Evolutionary conservation across 2,113 vertebrate species (phyloP).

Genomic region (Sminthopsis crassicaudata): DNA sequence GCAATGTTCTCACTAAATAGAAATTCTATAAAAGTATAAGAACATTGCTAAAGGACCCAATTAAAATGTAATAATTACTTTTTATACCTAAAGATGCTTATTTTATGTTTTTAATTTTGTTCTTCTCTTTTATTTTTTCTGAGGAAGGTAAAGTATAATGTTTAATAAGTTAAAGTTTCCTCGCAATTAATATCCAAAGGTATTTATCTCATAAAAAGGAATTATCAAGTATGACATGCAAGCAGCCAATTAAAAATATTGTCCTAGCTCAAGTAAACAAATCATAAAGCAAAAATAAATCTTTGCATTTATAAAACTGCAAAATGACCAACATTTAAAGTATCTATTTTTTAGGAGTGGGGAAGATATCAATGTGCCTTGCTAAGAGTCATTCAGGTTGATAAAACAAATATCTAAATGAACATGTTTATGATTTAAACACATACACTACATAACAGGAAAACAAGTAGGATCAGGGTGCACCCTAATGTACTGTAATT

Average conservation of each 20-base stretch:
- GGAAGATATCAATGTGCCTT: conserved; percentile 81
- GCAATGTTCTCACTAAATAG: neutral
- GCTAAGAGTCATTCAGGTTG: conserved; percentile 86
- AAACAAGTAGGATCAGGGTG: conserved; percentile 80
- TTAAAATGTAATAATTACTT: conserved; percentile 26
- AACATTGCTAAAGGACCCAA: neutral
- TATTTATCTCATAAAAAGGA: conserved; percentile 50
- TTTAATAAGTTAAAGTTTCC: conserved; percentile 66
- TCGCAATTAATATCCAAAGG: conserved; percentile 57
- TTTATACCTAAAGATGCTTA: conserved; percentile 23
- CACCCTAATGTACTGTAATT: conserved; percentile 84
- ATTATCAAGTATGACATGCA: conserved; percentile 54
- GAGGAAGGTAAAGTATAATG: conserved; percentile 31
- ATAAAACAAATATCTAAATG: conserved; percentile 88
- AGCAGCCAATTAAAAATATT: conserved; percentile 59
- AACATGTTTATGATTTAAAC: conserved; percentile 83
- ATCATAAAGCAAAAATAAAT: conserved; percentile 55
- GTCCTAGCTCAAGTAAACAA: conserved; percentile 3
- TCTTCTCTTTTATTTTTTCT: neutral
- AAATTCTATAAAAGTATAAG: conserved; percentile 47
- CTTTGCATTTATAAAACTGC: conserved; percentile 65
- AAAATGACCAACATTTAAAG: conserved; percentile 45
- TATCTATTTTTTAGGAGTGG: neutral
- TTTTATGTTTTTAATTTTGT: neutral
- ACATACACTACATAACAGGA: conserved; percentile 83